Conservation (phyloP, 2,797 vertebrate genomes). For the Echiichthys vipera region DNA sequence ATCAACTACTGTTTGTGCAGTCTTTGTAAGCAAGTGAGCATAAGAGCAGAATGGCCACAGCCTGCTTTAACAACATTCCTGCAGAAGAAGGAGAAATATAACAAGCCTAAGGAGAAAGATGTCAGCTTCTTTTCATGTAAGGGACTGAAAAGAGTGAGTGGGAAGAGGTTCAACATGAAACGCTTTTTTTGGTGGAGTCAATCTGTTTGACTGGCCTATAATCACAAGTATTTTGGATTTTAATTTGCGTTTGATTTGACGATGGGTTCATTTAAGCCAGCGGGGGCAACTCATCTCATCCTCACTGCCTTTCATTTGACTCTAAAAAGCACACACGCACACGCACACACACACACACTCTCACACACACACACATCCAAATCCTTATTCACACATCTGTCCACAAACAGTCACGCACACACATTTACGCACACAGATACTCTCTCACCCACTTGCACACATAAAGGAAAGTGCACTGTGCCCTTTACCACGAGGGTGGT, state of each 20-base stretch:
- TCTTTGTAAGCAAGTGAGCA: conserved; percentile 7
- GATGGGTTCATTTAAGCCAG: conserved; percentile 51
- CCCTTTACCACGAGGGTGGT: conserved; percentile 52
- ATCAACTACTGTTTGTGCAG: conserved; percentile 15
- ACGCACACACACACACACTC: conserved; percentile 8
- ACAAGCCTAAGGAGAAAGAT: conserved; percentile 21
- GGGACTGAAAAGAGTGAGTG: conserved; percentile 24
- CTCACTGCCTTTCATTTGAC: conserved; percentile 61
- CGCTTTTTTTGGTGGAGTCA: conserved; percentile 13
- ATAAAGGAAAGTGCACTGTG: conserved; percentile 22
- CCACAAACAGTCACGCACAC: conserved; percentile 23
- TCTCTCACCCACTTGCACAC: conserved; percentile 9
- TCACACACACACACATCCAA: conserved; percentile 7
- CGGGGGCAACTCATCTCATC: conserved; percentile 48
- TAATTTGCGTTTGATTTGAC: conserved; percentile 56
- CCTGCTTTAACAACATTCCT: conserved; percentile 7
- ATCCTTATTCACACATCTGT: conserved; percentile 53
- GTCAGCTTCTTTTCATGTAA: conserved; percentile 37
- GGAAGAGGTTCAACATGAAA: conserved; percentile 34
- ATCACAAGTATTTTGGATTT: conserved; percentile 54
- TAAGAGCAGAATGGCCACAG: conserved; percentile 13
- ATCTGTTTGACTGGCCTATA: conserved; percentile 39
- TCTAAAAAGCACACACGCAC: conserved; percentile 21
- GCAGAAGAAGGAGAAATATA: background rate
- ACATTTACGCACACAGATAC: conserved; percentile 22